phyloP scores from a whole-genome alignment of 2,113 vertebrate genomes.

The Aspiorhynchus laticeps region DNA sequence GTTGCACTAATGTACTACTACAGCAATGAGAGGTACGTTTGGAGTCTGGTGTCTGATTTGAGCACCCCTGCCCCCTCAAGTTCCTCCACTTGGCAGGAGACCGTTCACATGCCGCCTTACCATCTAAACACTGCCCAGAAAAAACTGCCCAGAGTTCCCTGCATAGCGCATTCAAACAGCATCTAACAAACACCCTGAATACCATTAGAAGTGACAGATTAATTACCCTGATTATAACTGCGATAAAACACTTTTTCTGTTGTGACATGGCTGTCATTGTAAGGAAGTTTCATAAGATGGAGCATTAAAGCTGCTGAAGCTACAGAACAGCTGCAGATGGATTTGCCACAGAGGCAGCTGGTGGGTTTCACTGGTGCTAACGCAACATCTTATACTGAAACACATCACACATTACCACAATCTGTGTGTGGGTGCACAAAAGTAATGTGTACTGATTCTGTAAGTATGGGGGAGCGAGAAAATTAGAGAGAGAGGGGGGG shows the following conservation, averaged over 20 bases:
- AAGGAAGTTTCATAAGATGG: constrained; percentile 21
- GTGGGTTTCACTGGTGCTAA: constrained; percentile 46
- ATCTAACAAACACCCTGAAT: constrained; percentile 26
- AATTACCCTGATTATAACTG: constrained; percentile 34
- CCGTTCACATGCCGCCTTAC: constrained; percentile 17
- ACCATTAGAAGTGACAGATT: constrained; percentile 2
- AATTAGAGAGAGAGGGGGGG: constrained; percentile 1
- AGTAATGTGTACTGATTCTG: constrained; percentile 19
- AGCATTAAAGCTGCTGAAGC: constrained; percentile 19
- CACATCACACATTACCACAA: constrained; percentile 44
- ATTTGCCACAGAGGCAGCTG: constrained; percentile 52
- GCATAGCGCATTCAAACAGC: constrained; percentile 11
- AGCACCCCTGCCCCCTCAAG: constrained; percentile 1
- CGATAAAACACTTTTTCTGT: constrained; percentile 10
- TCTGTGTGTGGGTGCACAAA: constrained; percentile 21
- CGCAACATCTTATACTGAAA: constrained; percentile 38
- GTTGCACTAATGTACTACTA: neutral
- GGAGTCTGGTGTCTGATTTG: neutral
- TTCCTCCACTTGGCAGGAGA: constrained; percentile 15
- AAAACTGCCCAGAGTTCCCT: constrained; percentile 37
- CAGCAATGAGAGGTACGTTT: neutral
- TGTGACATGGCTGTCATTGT: constrained; percentile 11
- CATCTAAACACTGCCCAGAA: constrained; percentile 25
- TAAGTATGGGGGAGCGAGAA: constrained; percentile 15
- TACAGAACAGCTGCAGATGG: constrained; percentile 52